Base-by-base conservation (phyloP, 2,888 invertebrate species). In the Ferrisia virgata region DNA sequence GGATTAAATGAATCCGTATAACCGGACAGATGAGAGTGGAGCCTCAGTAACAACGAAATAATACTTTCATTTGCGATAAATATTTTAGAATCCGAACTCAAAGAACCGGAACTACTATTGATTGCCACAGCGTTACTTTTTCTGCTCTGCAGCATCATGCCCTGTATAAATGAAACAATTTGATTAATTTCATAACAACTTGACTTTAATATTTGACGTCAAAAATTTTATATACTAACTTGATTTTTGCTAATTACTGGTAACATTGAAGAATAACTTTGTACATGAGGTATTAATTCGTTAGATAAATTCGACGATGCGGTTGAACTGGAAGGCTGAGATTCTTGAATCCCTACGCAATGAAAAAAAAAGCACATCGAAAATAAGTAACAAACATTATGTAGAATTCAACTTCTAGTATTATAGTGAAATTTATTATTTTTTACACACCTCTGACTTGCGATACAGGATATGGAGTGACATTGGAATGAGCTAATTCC, bases 21-120 rank as follows among this genome's bases (percentile, higher is more conserved):
- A 0, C 95, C 95, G 0, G 95, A 94, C 58, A 98, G 90, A 88
- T 97, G 96, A 1, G 96, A 95, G 89, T 98, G 97, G 15, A 97
- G 91, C 88, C 96, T 96, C 82, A 98, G 90, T 69, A 98, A 90
- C 81, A 98, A 89, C 0, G 97, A 96, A 86, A 98, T 93, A 86
- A 98, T 94, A 85, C 96, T 97, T 89, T 96, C 96, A 87, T 95
- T 94, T 84, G 95, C 83, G 76, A 76, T 47, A 47, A 72, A 43
- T 43, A 83, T 83, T 76, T 76, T 83, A 40, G 69, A 25, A 39
- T 83, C 83, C 9, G 83, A 31, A 22, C 15, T 40, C 13, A 76
- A 76, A 18, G 83, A 76, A 13, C 39, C 47, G 15, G 83, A 40
- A 5, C 9, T 43, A 25, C 25, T 18, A n/a, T 33, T 28, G 18